Evolutionary conservation across 2,888 invertebrate species (phyloP).

Genomic region (Blera fallax): DNA sequence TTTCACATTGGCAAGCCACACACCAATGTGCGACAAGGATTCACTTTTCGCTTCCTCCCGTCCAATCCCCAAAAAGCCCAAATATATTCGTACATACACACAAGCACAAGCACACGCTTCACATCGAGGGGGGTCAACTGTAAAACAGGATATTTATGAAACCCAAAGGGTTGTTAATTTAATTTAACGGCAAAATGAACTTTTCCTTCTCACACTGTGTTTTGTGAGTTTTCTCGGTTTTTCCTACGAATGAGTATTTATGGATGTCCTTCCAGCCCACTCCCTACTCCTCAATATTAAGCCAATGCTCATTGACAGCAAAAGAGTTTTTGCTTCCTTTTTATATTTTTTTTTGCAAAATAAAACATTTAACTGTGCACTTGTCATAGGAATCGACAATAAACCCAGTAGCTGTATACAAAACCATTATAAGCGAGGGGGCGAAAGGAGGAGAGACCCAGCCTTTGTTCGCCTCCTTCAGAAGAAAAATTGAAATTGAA

Average conservation of each 20-base stretch:
- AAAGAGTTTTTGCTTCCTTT: neutral
- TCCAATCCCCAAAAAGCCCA: neutral
- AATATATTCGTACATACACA: neutral
- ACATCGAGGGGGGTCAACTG: conserved; percentile 64
- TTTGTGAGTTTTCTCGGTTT: neutral
- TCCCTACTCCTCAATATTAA: neutral
- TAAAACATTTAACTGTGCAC: conserved; percentile 51
- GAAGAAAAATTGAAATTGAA: conserved; percentile 45
- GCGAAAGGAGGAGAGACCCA: too few species aligned
- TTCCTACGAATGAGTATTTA: conserved; percentile 31
- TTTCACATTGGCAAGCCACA: conserved; percentile 53
- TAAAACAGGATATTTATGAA: conserved; percentile 67
- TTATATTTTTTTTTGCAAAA: neutral
- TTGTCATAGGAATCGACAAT: conserved; percentile 40
- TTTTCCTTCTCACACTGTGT: conserved; percentile 1
- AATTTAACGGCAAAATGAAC: conserved; percentile 71
- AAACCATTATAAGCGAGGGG: neutral
- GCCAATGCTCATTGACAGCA: conserved; percentile 28
- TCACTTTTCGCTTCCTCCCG: neutral
- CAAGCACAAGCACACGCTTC: conserved; percentile 4
- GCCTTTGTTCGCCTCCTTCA: conserved; percentile 26
- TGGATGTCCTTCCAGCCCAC: conserved; percentile 2
- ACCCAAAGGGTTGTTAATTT: conserved; percentile 69
- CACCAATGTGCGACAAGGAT: conserved; percentile 52
- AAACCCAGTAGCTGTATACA: conserved; percentile 45